Evolutionary conservation across 2,797 vertebrate genomes (phyloP), one percentile per base, ranked within the genome.

Genomic region (Neosilurus mollespiculum): DNA sequence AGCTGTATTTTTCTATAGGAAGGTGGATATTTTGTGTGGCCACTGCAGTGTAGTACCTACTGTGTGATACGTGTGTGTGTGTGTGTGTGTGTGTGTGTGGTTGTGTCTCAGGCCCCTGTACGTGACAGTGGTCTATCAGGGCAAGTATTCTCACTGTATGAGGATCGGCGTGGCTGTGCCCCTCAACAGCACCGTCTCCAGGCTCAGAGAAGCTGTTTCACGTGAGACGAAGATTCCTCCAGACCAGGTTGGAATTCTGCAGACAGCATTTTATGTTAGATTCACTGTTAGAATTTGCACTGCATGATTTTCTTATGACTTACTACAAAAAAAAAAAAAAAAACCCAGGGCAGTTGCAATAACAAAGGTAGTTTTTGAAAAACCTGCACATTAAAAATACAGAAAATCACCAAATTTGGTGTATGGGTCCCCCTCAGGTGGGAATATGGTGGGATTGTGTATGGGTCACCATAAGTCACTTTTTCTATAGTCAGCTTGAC

Each of bases 91-190:
- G 15, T 71, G 30, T 66, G 30, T 30, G 30, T 30, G 30, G 30
- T 77, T 84, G 83, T 80, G 24, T 87, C 86, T 8, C 92, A 99
- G 98, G 92, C 97, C 98, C 0, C 93, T 99, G 53, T 99, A 97
- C 20, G 88, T 99, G 91, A 99, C 98, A 0, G 96, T 99, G 90
- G 98, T 99, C 81, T 99, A 99, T 93, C 97, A 96, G 91, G 98
- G 98, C 62, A 99, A 98, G 87, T 98, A 98, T 88, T 99, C 98
- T 0, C 98, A 99, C 93, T 99, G 98, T 89, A 99, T 99, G 96
- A 93, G 97, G 85, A 96, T 99, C 0, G 98, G 98, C 0, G 97
- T 99, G 72, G 97, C 98, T 0, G 96, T 99, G 87, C 98, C 98
- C 65, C 91, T 99, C 83, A 95, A 96, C 10, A 97, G 98, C 81